A percentile compares a stretch with the other conserved stretches of the same genome.
phyloP scores from a whole-genome alignment of 37 sponge, comb jelly and placozoan species.

The Lycopodina hypogea region DNA sequence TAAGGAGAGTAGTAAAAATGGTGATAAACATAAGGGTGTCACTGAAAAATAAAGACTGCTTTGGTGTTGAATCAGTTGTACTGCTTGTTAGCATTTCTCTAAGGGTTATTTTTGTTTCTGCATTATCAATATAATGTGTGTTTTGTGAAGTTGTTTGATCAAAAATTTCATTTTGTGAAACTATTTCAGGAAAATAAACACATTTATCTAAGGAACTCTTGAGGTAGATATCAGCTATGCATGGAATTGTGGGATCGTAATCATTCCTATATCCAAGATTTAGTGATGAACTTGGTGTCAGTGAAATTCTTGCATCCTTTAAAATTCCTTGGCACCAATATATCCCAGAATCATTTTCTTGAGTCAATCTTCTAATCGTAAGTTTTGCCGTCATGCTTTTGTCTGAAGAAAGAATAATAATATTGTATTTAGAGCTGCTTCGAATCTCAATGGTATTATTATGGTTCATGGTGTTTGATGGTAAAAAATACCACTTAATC shows the following conservation, averaged over 20 bases:
- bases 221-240: no score
- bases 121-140: no score
- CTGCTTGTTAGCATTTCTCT: no score
- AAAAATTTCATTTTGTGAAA: no score
- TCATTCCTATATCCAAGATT: not conserved
- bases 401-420: not conserved
- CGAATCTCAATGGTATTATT: not conserved
- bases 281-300: not conserved
- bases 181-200: no score
- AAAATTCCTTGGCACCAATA: conserved; percentile 7
- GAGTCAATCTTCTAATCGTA: not conserved
- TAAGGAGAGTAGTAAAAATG: no score
- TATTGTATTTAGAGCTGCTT: not conserved
- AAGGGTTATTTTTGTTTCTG: no score
- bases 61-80: no score
- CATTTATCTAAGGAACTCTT: no score
- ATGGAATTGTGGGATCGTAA: not conserved
- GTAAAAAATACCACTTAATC: conserved; percentile 23
- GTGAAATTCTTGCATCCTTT: not conserved
- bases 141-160: no score
- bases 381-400: not conserved
- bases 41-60: no score
- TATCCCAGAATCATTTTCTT: not conserved
- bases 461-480: not conserved
- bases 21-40: no score